phyloP scores from a whole-genome alignment of 2,888 invertebrate species.

The Dromius quadrimaculatus region DNA sequence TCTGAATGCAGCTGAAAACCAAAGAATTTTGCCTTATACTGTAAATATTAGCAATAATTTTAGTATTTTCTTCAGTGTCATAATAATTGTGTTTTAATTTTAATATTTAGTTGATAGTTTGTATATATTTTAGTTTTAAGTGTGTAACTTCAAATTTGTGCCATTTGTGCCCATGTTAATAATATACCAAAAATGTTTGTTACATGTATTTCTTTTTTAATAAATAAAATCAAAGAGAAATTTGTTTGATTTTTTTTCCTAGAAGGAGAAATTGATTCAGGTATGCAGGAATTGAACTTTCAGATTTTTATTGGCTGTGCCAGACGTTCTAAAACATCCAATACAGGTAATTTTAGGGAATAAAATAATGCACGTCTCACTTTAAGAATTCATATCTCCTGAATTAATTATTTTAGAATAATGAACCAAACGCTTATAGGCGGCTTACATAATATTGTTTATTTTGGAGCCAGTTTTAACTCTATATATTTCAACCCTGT shows the following conservation, averaged over 20 bases:
- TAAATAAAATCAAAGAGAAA: conserved; percentile 18
- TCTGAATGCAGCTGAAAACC: conserved; percentile 19
- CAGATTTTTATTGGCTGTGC: no score
- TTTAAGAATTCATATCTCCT: no score
- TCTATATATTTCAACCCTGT: no score
- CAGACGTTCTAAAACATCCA: no score
- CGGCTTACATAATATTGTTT: no score
- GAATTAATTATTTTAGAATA: no score
- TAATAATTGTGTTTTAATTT: conserved; percentile 9
- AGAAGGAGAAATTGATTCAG: no score
- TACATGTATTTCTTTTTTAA: conserved; percentile 34
- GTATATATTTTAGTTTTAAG: conserved; percentile 31
- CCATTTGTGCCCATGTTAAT: conserved; percentile 27
- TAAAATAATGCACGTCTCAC: no score
- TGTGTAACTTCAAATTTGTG: conserved; percentile 25
- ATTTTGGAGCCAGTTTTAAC: no score
- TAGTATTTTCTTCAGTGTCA: conserved; percentile 18
- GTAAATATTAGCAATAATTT: conserved; percentile 10
- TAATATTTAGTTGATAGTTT: conserved; percentile 17
- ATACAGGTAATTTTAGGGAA: no score
- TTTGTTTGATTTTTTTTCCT: not conserved
- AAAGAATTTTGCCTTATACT: conserved; percentile 26
- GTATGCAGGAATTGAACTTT: no score
- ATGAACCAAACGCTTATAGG: no score
- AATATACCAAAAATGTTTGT: conserved; percentile 36